A percentile compares a stretch with the other conserved stretches of the same genome.
Evolutionary conservation across 2,113 vertebrate species (phyloP).

Genomic region (Malaclemys terrapin): DNA sequence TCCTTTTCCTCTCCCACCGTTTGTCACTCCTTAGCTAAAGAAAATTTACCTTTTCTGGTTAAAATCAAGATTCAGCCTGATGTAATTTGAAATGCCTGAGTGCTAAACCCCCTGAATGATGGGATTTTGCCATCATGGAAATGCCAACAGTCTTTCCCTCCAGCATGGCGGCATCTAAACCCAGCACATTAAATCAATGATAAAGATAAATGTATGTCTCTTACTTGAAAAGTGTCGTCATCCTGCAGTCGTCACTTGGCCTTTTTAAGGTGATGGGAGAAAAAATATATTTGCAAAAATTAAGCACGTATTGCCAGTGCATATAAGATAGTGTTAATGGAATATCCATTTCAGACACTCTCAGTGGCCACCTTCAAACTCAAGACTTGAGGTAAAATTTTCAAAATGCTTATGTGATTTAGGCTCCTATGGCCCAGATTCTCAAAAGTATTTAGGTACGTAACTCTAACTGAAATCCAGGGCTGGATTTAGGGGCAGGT

Average conservation of each 20-base stretch:
- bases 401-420: background rate
- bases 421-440: background rate
- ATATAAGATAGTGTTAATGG: background rate
- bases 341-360: background rate
- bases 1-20: constrained; percentile 32
- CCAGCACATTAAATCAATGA: constrained; percentile 49
- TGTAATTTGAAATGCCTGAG: constrained; percentile 79
- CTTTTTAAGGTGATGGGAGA: constrained; percentile 67
- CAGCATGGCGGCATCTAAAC: constrained; percentile 51
- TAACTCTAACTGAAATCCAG: background rate
- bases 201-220: constrained; percentile 72
- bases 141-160: constrained; percentile 68
- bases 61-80: constrained; percentile 71
- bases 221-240: constrained; percentile 57
- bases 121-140: constrained; percentile 39
- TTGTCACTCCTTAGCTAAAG: constrained; percentile 52
- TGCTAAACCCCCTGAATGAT: constrained; percentile 65
- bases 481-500: too few relatives aligned
- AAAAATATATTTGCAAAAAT: constrained; percentile 6
- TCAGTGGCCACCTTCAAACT: background rate
- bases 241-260: constrained; percentile 43
- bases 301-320: background rate
- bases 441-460: background rate
- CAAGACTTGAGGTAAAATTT: background rate
- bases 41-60: constrained; percentile 73